Percentiles rank a stretch among this genome's conserved stretches.
Evolutionary conservation across 1,140 invertebrate species (phyloP).

Genomic region (Aphidius ervi): DNA sequence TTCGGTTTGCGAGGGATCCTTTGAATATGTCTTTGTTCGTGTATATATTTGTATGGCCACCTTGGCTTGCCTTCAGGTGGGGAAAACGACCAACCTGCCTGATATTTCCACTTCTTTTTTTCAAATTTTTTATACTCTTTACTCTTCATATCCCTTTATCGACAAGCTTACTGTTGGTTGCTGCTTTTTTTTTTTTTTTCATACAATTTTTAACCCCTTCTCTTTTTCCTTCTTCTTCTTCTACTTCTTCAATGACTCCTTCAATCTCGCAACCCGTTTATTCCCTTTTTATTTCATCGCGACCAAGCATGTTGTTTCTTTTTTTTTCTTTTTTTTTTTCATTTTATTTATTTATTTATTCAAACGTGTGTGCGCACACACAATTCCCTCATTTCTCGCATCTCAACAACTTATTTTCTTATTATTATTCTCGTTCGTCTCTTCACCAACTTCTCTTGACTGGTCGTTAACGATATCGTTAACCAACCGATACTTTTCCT

Average conservation of each 20-base stretch:
- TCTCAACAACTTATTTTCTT: not conserved
- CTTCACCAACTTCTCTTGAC: not conserved
- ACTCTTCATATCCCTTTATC: not conserved
- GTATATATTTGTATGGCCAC: slow-evolving; percentile 43
- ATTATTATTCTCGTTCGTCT: slow-evolving; percentile 8
- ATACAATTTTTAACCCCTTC: not conserved
- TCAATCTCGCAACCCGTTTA: not conserved
- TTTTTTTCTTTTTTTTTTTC: too few species aligned
- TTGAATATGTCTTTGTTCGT: too few species aligned
- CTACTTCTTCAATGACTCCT: slow-evolving; percentile 1
- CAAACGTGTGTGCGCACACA: slow-evolving; percentile 4
- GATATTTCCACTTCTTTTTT: slow-evolving; percentile 34
- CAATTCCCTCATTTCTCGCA: slow-evolving; percentile 5
- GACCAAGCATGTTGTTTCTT: slow-evolving; percentile 9
- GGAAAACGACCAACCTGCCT: slow-evolving; percentile 46
- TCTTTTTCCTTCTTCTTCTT: not conserved
- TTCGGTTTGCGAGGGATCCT: slow-evolving; percentile 7
- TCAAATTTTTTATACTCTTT: slow-evolving; percentile 11
- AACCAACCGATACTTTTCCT: slow-evolving; percentile 18
- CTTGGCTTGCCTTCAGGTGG: slow-evolving; percentile 50
- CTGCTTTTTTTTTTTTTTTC: too few species aligned
- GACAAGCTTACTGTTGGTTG: too few species aligned
- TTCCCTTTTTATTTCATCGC: slow-evolving; percentile 5
- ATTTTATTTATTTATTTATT: slow-evolving; percentile 5
- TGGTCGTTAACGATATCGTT: slow-evolving; percentile 23